phyloP scores from a whole-genome alignment of 1,140 invertebrate species.

The Atta cephalotes region DNA sequence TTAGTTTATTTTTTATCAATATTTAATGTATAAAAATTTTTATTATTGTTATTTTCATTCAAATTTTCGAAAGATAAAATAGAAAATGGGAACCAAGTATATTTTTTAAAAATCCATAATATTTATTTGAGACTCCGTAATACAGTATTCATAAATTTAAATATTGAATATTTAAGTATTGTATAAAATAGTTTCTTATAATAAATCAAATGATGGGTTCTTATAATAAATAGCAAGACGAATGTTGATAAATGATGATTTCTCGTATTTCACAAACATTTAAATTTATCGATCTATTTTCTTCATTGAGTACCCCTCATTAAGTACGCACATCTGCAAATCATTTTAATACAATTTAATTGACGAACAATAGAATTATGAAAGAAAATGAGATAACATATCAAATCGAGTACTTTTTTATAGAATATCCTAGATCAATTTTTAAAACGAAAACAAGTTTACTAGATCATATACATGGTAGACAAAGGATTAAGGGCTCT shows the following conservation, averaged over 20 bases:
- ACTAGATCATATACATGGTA: neutral
- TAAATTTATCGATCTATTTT: neutral
- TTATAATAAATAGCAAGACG: too few relatives aligned
- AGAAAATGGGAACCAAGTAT: neutral
- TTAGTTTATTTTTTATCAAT: neutral
- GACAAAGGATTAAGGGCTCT: slow-evolving; percentile 8
- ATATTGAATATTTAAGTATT: neutral
- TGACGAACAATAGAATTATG: neutral
- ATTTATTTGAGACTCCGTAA: neutral
- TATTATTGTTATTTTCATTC: neutral
- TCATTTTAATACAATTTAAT: neutral
- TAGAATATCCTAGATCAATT: neutral
- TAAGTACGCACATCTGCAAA: neutral
- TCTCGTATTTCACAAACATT: neutral
- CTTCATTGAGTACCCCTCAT: neutral
- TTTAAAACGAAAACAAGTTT: neutral
- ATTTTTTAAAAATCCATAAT: slow-evolving; percentile 6
- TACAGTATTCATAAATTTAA: neutral
- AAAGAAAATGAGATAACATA: neutral
- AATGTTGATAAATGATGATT: neutral
- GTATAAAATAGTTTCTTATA: neutral
- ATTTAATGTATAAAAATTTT: too few relatives aligned
- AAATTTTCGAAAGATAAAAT: neutral
- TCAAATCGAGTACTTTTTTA: neutral
- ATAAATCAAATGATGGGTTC: neutral